Conservation (phyloP, 1,140 invertebrate genomes). For the Drosophila dunni region DNA sequence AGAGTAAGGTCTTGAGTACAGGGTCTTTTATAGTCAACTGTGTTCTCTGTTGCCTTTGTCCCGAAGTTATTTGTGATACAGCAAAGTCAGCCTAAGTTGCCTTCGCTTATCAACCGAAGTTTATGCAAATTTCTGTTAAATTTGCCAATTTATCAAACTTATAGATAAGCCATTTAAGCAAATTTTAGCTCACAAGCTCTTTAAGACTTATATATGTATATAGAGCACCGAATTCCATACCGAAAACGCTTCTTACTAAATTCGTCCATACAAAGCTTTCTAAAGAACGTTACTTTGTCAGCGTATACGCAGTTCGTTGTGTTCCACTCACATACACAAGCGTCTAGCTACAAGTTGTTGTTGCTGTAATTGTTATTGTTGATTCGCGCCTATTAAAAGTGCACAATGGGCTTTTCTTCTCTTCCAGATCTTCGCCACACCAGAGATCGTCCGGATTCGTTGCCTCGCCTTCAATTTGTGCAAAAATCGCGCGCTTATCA, state of each 20-base stretch:
- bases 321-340: too few relatives aligned
- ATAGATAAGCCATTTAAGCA: too few relatives aligned
- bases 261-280: background rate
- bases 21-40: too few relatives aligned
- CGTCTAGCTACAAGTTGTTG: background rate
- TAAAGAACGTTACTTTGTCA: background rate
- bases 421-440: background rate
- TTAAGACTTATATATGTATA: too few relatives aligned
- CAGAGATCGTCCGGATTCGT: background rate
- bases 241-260: background rate
- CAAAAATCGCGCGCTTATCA: conserved; percentile 39
- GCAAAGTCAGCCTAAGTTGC: too few relatives aligned
- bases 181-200: background rate
- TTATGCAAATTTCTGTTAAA: conserved; percentile 6
- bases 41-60: too few relatives aligned
- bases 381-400: conserved; percentile 42
- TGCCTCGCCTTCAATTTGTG: conserved; percentile 24
- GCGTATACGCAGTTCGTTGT: conserved; percentile 11
- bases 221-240: background rate
- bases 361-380: conserved; percentile 6
- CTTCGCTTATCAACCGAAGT: background rate
- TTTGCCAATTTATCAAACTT: conserved; percentile 2
- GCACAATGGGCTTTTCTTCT: conserved; percentile 30
- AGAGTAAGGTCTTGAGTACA: too few relatives aligned
- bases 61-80: too few relatives aligned